phyloP scores from a whole-genome alignment of 2,888 invertebrate genomes.

The Scaptodrosophila latifasciaeformis region DNA sequence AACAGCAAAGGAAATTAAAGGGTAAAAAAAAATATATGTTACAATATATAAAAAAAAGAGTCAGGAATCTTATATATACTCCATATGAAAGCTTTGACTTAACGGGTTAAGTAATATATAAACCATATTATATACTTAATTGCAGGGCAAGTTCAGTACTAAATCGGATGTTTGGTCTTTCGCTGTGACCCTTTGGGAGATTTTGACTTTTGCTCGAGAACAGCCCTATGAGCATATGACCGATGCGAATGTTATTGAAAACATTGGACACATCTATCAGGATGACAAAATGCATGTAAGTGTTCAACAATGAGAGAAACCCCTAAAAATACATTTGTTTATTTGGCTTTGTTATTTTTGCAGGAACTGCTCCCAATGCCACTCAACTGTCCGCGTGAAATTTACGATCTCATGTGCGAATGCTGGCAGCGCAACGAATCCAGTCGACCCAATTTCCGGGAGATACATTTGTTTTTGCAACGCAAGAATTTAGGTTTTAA shows the following conservation, averaged over 20 bases:
- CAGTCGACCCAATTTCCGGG: slow-evolving; percentile 86
- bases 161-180: slow-evolving; percentile 94
- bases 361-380: slow-evolving; percentile 81
- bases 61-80: no score
- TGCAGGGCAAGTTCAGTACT: slow-evolving; percentile 86
- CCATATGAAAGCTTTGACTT: no score
- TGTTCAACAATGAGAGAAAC: no score
- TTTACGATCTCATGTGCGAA: slow-evolving; percentile 89
- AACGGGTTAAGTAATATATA: no score
- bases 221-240: slow-evolving; percentile 87
- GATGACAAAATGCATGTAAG: slow-evolving; percentile 83
- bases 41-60: no score
- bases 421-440: slow-evolving; percentile 89
- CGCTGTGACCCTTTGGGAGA: slow-evolving; percentile 91
- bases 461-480: slow-evolving; percentile 89
- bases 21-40: slow-evolving; percentile 13
- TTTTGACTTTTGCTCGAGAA: slow-evolving; percentile 87
- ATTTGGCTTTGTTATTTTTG: no score
- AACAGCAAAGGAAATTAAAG: slow-evolving; percentile 51
- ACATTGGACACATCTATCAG: slow-evolving; percentile 86
- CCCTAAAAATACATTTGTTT: background rate
- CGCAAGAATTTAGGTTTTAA: slow-evolving; percentile 82
- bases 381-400: slow-evolving; percentile 87
- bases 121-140: no score
- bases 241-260: slow-evolving; percentile 89